phyloP scores from a whole-genome alignment of 2,797 vertebrate species.

The Mus spretus region DNA sequence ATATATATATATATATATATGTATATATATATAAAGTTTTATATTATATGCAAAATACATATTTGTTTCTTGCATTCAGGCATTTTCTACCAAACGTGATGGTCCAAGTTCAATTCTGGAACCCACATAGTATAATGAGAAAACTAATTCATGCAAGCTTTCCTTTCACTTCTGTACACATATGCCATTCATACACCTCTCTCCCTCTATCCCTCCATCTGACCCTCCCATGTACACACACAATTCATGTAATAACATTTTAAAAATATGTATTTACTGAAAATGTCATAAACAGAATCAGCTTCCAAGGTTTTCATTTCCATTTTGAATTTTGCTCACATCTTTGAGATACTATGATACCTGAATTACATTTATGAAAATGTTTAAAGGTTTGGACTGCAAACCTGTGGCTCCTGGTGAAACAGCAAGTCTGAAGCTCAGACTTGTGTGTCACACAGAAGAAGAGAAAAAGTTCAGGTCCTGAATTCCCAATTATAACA shows the following conservation, averaged over 20 bases:
- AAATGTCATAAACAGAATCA: neutral
- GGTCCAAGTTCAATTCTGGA: neutral
- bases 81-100: too few relatives aligned
- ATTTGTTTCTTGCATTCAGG: neutral
- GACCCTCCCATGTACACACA: accelerated
- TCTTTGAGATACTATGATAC: neutral
- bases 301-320: neutral
- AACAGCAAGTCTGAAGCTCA: neutral
- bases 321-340: neutral
- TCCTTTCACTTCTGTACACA: neutral
- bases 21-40: neutral
- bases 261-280: neutral
- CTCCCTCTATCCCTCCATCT: accelerated
- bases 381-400: neutral
- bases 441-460: neutral
- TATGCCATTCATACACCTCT: too few relatives aligned
- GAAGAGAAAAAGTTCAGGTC: neutral
- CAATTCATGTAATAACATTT: neutral
- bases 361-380: neutral
- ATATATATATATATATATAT: neutral
- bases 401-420: neutral
- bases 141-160: neutral
- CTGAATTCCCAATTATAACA: neutral
- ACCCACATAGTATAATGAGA: neutral
- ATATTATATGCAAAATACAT: neutral